Percentiles rank a stretch among this genome's conserved stretches.
Evolutionary conservation across 2,888 invertebrate species (phyloP).

Genomic region (Biston stratarius): DNA sequence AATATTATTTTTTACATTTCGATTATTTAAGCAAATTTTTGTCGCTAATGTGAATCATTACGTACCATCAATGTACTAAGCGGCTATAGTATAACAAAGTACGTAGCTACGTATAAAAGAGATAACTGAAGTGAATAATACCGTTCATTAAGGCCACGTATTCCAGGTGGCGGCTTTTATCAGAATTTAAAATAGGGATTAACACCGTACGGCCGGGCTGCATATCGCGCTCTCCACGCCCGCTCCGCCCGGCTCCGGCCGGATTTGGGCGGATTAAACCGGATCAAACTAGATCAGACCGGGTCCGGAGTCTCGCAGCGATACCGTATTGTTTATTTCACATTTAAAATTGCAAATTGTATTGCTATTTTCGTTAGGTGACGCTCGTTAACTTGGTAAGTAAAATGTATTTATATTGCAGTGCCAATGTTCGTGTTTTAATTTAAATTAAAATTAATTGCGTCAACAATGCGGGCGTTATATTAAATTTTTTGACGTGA

Average conservation of each 20-base stretch:
- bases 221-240: slow-evolving; percentile 71
- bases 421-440: not conserved
- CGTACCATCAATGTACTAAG: too few species aligned
- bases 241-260: slow-evolving; percentile 58
- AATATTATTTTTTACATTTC: too few species aligned
- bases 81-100: not conserved
- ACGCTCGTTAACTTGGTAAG: slow-evolving; percentile 23
- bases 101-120: slow-evolving; percentile 2
- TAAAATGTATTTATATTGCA: slow-evolving; percentile 8
- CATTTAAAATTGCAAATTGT: slow-evolving; percentile 71
- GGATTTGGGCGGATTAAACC: slow-evolving; percentile 74
- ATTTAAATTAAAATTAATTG: slow-evolving; percentile 1
- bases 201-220: slow-evolving; percentile 74
- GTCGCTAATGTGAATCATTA: too few species aligned
- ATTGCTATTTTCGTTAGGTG: slow-evolving; percentile 60
- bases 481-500: not conserved
- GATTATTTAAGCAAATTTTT: too few species aligned
- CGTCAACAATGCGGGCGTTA: not conserved
- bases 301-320: slow-evolving; percentile 70
- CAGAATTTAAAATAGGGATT: slow-evolving; percentile 85
- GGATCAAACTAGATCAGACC: slow-evolving; percentile 56
- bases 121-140: slow-evolving; percentile 30
- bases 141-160: slow-evolving; percentile 51
- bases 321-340: slow-evolving; percentile 82
- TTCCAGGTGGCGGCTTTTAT: slow-evolving; percentile 78